Evolutionary conservation across 2,113 vertebrate genomes (phyloP), one percentile per base, ranked within the genome.

Genomic region (Marmota monax): DNA sequence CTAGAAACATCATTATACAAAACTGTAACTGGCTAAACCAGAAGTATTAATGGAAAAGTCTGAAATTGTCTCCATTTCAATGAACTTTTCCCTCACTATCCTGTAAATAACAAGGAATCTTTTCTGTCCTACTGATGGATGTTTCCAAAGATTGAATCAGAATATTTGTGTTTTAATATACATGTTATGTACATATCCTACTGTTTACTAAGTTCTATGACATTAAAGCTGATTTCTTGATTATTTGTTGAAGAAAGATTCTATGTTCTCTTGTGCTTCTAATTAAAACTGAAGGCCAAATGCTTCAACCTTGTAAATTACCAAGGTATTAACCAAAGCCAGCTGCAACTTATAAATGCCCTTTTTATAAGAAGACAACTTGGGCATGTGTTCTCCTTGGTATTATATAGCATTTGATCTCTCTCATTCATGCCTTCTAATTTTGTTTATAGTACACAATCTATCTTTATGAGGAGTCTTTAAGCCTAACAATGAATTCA

Each of bases 331-430:
- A 97, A 90, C 34, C 7, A 86, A 94, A 96, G 84, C 53, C 94
- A 98, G 93, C 84, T 97, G 94, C 80, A 86, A 92, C 85, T 92
- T 94, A 92, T 76, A 97, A 97, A 94, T 90, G 22, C 20, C 25
- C 58, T 58, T 58, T 98, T 96, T 94, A 85, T 94, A 97, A 86
- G 51, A 95, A 88, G 93, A 78, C 76, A 88, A 17, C 79, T 76
- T 93, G 92, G 70, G 32, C 18, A 86, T 95, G 73, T 94, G 87
- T 88, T 95, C 58, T 93, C 29, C 51, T 77, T 82, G 51, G 76
- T 96, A 37, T 77, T 80, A 73, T 20, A 73, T n/a, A 92, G 73
- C 89, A 95, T 63, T 94, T 97, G 69, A 92, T 92, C 56, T 93
- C 92, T 96, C 72, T 61, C 90, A 48, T 88, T 56, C 63, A 51